Percentiles rank a stretch among this genome's conserved stretches.
Evolutionary conservation across 2,113 vertebrate species (phyloP).

Genomic region (Leucopternis melanops): DNA sequence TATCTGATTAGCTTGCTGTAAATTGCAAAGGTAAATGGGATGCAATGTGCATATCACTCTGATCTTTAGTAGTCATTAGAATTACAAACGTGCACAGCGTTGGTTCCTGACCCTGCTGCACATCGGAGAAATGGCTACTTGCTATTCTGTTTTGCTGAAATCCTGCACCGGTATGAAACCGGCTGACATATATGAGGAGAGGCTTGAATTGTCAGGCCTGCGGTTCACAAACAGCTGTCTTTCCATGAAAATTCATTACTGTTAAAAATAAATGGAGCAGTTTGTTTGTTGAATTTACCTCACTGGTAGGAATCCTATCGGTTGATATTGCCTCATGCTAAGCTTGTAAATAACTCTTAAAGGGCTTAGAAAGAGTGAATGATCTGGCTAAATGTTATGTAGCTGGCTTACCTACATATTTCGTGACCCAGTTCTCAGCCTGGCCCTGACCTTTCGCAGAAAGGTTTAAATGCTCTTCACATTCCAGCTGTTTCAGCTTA

Average conservation of each 20-base stretch:
- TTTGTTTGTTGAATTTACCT: background rate
- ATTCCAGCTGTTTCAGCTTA: background rate
- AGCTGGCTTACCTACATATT: background rate
- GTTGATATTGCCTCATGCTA: background rate
- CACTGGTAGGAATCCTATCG: background rate
- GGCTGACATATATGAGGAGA: background rate
- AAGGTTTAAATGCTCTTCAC: background rate
- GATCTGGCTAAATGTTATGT: background rate
- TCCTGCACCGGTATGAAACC: background rate
- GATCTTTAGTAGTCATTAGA: background rate
- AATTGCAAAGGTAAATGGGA: background rate
- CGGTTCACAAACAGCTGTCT: background rate
- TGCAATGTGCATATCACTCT: background rate
- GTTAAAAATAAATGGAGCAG: background rate
- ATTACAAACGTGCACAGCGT: background rate
- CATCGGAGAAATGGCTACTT: background rate
- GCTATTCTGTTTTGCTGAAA: background rate
- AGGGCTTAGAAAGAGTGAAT: background rate
- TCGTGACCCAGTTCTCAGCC: background rate
- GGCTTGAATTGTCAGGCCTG: background rate
- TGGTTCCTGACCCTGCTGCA: background rate
- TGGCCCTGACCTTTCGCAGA: background rate
- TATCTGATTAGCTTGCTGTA: constrained; percentile 21
- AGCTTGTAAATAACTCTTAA: background rate
- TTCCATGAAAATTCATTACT: background rate